These are phyloP conservation scores for Rhinoraja longicauda DNA, from an alignment of 2,797 vertebrate genomes.

Conservation along the genomic window DNA sequence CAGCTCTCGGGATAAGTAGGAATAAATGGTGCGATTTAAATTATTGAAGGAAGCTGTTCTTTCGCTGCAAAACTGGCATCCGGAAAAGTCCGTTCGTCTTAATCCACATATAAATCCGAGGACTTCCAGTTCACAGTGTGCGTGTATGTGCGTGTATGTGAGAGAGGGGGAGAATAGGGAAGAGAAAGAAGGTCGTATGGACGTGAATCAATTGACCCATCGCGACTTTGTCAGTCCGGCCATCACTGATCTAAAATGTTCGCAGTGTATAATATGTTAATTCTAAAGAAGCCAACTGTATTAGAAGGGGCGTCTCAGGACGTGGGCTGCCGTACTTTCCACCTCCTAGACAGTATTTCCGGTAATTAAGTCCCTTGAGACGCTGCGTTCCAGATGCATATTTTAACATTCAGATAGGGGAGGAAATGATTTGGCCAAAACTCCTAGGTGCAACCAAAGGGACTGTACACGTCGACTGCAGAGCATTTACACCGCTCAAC, in stretches of 20 bases:
- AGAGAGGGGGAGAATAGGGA: neutral
- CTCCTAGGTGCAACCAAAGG: neutral
- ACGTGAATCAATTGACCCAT: neutral
- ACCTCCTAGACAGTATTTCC: constrained; percentile 30
- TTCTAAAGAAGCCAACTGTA: neutral
- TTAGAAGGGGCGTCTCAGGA: neutral
- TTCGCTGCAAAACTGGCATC: neutral
- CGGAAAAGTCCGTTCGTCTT: constrained; percentile 15
- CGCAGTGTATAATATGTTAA: neutral
- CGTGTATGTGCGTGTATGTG: neutral
- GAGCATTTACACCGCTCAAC: neutral
- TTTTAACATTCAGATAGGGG: neutral
- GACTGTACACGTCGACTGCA: neutral
- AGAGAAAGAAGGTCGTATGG: neutral
- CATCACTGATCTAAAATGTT: neutral
- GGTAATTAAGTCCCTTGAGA: neutral
- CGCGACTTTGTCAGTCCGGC: neutral
- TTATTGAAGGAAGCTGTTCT: neutral
- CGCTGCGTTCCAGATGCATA: neutral
- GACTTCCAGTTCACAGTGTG: neutral
- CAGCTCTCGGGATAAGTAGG: neutral
- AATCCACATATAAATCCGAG: neutral
- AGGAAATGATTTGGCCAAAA: neutral
- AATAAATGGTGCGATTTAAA: neutral
- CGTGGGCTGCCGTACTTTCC: neutral